A percentile compares a stretch with the other conserved stretches of the same genome.
These are phyloP conservation scores for Helostoma temminkii DNA, from an alignment of 2,797 vertebrate genomes.

Conservation along the genomic window DNA sequence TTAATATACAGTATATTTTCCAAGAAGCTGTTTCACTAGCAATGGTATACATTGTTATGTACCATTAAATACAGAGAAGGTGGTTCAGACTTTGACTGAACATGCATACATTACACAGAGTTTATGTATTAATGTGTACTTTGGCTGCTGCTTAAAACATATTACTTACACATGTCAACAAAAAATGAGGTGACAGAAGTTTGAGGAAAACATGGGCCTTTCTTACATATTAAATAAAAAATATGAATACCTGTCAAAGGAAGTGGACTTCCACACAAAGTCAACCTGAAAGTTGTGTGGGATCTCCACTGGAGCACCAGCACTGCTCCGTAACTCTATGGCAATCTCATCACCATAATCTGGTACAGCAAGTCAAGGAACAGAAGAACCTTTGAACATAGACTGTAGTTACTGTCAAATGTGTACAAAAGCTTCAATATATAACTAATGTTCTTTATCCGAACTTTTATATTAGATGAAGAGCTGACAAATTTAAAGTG, in stretches of 20 bases:
- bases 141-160: too few species aligned
- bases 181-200: too few species aligned
- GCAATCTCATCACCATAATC: constrained; percentile 98
- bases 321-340: constrained; percentile 94
- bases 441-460: background rate
- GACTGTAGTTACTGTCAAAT: background rate
- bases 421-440: background rate
- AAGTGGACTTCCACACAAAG: constrained; percentile 97
- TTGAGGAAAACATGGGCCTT: too few species aligned
- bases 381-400: background rate
- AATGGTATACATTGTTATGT: too few species aligned
- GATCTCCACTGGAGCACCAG: constrained; percentile 93
- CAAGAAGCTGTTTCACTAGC: too few species aligned
- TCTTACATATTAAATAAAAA: too few species aligned
- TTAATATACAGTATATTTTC: too few species aligned
- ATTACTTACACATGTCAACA: too few species aligned
- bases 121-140: too few species aligned
- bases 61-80: too few species aligned
- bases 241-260: constrained; percentile 91
- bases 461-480: too few species aligned
- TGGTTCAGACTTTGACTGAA: background rate
- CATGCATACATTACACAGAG: background rate
- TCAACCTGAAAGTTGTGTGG: constrained; percentile 98
- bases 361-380: constrained; percentile 74
- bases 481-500: too few species aligned